Evolutionary conservation across 2,888 invertebrate species (phyloP).

Genomic region (Ametastegia equiseti): DNA sequence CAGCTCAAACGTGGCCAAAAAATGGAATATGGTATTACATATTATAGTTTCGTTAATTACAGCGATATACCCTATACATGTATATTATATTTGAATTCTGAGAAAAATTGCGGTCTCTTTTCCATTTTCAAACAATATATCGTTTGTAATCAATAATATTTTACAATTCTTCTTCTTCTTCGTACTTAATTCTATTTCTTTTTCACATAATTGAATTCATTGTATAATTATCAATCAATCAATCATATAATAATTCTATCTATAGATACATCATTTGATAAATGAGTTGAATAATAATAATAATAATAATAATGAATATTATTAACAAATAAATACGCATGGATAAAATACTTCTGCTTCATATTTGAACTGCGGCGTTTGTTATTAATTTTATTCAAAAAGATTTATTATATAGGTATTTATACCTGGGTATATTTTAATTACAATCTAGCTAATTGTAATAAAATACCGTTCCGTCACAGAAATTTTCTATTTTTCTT

Average conservation of each 20-base stretch:
- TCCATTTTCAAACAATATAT: background rate
- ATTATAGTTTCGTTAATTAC: slow-evolving; percentile 5
- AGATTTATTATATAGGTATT: background rate
- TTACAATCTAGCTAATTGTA: slow-evolving; percentile 46
- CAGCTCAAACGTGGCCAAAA: slow-evolving; percentile 1
- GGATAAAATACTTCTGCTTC: slow-evolving; percentile 14
- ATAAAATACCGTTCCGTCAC: slow-evolving; percentile 36
- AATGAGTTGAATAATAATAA: slow-evolving; percentile 18
- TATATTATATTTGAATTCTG: slow-evolving; percentile 15
- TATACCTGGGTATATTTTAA: slow-evolving; percentile 32
- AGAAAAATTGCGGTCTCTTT: background rate
- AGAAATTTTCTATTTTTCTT: slow-evolving; percentile 11
- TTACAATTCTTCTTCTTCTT: too few relatives aligned
- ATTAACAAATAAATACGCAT: slow-evolving; percentile 28
- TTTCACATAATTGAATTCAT: background rate
- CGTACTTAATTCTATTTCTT: too few relatives aligned
- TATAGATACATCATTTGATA: slow-evolving; percentile 1
- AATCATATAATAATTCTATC: background rate
- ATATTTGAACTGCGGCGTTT: slow-evolving; percentile 32
- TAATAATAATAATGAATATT: slow-evolving; percentile 25
- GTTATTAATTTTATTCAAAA: slow-evolving; percentile 31
- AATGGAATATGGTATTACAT: slow-evolving; percentile 6
- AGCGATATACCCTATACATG: too few relatives aligned
- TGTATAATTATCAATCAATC: background rate
- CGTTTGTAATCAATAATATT: too few relatives aligned